phyloP scores from a whole-genome alignment of 53 echinoderm and acorn worm genomes.

The Echinarachnius parma region DNA sequence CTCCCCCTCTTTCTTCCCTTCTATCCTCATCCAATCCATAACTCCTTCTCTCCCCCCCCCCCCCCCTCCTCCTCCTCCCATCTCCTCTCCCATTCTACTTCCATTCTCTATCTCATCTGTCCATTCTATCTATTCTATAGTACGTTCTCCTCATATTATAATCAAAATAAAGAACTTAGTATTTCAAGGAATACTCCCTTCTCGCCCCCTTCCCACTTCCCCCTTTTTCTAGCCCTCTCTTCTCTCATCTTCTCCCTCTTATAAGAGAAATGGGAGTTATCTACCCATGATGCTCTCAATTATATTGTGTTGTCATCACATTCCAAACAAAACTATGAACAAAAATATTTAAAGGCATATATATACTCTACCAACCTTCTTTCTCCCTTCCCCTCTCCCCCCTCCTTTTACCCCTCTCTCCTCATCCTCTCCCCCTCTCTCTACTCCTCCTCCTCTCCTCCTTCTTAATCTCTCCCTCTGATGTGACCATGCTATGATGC shows the following conservation, averaged over 20 bases:
- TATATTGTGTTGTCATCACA: no score
- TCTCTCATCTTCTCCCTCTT: background rate
- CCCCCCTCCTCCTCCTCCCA: background rate
- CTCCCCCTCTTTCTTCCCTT: background rate
- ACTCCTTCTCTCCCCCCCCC: background rate
- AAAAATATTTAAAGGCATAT: no score
- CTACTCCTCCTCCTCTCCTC: background rate
- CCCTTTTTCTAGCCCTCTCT: background rate
- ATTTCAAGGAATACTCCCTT: no score
- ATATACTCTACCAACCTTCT: background rate
- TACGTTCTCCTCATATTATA: background rate
- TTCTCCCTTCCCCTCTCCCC: background rate
- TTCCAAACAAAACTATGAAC: no score
- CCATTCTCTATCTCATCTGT: background rate
- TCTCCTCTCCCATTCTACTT: background rate
- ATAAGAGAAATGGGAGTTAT: no score
- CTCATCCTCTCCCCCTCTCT: background rate
- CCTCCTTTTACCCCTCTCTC: background rate
- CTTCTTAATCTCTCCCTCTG: background rate
- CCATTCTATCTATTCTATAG: background rate
- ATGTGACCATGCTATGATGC: background rate
- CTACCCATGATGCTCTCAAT: no score
- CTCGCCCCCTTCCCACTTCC: background rate
- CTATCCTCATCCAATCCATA: background rate
- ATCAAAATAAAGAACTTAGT: background rate